Conservation (phyloP, 2,113 vertebrate genomes). For the Callipepla californica region DNA sequence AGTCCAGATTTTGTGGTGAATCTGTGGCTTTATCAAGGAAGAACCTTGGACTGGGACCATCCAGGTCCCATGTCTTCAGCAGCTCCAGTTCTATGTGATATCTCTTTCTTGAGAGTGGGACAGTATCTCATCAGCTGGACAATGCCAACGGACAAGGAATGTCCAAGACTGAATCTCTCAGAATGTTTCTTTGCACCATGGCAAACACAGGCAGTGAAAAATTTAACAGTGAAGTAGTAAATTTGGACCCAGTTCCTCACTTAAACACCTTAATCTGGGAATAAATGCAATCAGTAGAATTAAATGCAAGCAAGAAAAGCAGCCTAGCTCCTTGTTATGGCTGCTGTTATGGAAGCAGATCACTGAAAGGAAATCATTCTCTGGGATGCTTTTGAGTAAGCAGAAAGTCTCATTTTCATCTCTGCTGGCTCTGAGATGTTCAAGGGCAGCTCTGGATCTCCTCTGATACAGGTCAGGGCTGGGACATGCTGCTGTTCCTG, state of each 20-base stretch:
- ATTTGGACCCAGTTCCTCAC: not conserved
- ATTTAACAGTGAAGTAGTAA: not conserved
- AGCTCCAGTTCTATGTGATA: not conserved
- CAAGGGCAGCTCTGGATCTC: not conserved
- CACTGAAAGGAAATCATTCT: conserved; percentile 10
- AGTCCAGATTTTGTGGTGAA: not conserved
- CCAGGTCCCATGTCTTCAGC: not conserved
- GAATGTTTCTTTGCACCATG: not conserved
- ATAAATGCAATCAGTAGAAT: not conserved
- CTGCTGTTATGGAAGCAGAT: not conserved
- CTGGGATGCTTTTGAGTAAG: not conserved
- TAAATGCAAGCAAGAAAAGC: not conserved
- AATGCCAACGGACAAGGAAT: not conserved
- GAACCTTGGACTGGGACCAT: not conserved
- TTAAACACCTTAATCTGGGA: not conserved
- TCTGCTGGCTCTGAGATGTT: not conserved
- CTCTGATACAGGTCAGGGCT: accelerated
- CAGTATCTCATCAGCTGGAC: not conserved
- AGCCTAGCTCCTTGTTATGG: not conserved
- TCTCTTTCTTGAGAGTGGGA: not conserved
- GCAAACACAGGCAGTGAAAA: not conserved
- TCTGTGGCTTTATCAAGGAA: not conserved
- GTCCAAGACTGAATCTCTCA: not conserved
- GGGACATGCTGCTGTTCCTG: accelerated
- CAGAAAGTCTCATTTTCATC: not conserved